These are phyloP conservation scores for Amblyjoppa proteus DNA, from an alignment of 2,888 invertebrate genomes.

Conservation along the genomic window DNA sequence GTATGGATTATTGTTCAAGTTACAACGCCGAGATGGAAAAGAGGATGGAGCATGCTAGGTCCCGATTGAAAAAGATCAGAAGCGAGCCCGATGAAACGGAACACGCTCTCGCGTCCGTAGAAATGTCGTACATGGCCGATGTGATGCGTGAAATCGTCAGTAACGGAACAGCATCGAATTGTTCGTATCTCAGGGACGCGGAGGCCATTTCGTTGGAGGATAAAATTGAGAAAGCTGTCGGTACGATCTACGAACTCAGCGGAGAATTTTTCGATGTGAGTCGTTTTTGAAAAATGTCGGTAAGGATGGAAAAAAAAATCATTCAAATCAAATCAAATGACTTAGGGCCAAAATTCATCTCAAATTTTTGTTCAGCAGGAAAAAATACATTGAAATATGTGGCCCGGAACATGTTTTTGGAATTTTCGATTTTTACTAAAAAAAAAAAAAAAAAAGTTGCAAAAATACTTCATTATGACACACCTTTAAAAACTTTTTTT, in stretches of 20 bases:
- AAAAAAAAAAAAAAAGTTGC: no score
- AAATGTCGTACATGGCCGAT: constrained; percentile 77
- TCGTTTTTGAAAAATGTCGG: constrained; percentile 20
- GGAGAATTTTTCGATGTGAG: constrained; percentile 74
- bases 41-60: constrained; percentile 81
- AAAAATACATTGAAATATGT: neutral
- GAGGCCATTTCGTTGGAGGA: constrained; percentile 68
- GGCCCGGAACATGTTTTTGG: neutral
- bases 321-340: no score
- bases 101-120: constrained; percentile 75
- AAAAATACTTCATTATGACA: no score
- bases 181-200: constrained; percentile 74
- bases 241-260: constrained; percentile 74
- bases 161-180: constrained; percentile 78
- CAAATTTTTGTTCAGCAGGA: neutral
- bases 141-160: constrained; percentile 79
- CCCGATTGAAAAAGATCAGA: constrained; percentile 69
- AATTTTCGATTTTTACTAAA: no score
- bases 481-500: no score
- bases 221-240: constrained; percentile 73
- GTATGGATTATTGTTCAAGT: constrained; percentile 28
- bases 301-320: neutral
- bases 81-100: constrained; percentile 71
- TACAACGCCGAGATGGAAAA: constrained; percentile 78
- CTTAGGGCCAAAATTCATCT: neutral